Percentiles rank a stretch among this genome's conserved stretches.
Evolutionary conservation across 2,113 vertebrate genomes (phyloP).

Genomic region (Syngnathus typhle): DNA sequence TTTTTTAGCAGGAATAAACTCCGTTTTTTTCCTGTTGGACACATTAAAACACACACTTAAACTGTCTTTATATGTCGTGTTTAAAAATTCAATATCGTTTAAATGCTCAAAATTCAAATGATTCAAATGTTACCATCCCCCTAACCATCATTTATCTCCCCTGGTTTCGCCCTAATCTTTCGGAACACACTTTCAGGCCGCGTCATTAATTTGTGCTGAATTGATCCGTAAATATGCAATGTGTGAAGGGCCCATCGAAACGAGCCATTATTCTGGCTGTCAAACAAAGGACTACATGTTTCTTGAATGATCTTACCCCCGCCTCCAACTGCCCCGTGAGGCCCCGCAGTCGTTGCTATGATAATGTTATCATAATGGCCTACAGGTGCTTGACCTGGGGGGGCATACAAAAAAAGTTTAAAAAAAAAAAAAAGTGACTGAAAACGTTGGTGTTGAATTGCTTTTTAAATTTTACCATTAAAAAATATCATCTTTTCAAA

Average conservation of each 20-base stretch:
- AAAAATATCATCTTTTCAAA: background rate
- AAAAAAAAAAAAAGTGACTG: background rate
- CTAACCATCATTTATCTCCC: background rate
- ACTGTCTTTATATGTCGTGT: background rate
- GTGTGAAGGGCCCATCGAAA: conserved; percentile 52
- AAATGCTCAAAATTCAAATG: background rate
- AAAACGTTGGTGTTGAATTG: background rate
- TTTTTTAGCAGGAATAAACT: too few species aligned
- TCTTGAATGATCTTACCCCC: conserved; percentile 32
- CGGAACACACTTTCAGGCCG: conserved; percentile 4
- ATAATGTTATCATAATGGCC: conserved; percentile 37
- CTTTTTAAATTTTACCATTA: background rate
- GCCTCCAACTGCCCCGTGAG: background rate
- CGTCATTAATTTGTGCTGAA: conserved; percentile 35
- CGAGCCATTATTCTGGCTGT: conserved; percentile 53
- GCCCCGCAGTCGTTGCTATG: conserved; percentile 45
- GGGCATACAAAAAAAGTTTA: background rate
- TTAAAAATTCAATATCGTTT: background rate
- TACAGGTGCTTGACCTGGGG: background rate
- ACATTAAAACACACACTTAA: background rate
- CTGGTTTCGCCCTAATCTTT: background rate
- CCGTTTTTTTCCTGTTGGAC: background rate
- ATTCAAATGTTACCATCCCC: background rate
- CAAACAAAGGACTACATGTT: conserved; percentile 58
- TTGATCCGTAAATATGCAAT: conserved; percentile 50